These are phyloP conservation scores for Galagoides demidoff DNA, from an alignment of 2,797 vertebrate species.

Conservation along the genomic window DNA sequence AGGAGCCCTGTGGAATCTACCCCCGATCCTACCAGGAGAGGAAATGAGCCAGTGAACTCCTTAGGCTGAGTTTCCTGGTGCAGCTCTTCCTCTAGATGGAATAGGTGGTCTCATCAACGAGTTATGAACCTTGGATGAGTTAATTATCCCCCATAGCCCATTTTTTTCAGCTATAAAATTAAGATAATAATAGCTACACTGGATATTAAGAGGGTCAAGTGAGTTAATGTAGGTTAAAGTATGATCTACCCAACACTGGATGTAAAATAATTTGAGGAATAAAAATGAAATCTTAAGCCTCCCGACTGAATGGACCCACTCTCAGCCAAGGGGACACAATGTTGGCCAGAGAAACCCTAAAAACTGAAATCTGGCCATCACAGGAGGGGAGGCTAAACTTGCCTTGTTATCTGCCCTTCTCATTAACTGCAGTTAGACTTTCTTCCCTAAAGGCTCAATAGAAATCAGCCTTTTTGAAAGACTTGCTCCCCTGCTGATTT, in stretches of 20 bases:
- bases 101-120: neutral
- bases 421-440: neutral
- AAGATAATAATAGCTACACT: neutral
- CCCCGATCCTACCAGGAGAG: neutral
- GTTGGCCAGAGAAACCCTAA: neutral
- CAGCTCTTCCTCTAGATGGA: neutral
- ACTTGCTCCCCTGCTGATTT: neutral
- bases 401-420: too few relatives aligned
- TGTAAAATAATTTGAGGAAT: neutral
- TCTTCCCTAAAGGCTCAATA: neutral
- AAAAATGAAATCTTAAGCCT: neutral
- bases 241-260: neutral
- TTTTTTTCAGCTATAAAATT: conserved; percentile 1
- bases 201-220: conserved; percentile 16
- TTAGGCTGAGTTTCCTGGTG: neutral
- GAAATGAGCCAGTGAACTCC: neutral
- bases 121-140: neutral
- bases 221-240: neutral
- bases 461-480: neutral
- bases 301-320: neutral
- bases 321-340: neutral
- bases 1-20: neutral
- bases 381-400: neutral
- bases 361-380: neutral
- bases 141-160: neutral